phyloP scores from a whole-genome alignment of 2,888 invertebrate genomes.

The Calliphora vomitoria region DNA sequence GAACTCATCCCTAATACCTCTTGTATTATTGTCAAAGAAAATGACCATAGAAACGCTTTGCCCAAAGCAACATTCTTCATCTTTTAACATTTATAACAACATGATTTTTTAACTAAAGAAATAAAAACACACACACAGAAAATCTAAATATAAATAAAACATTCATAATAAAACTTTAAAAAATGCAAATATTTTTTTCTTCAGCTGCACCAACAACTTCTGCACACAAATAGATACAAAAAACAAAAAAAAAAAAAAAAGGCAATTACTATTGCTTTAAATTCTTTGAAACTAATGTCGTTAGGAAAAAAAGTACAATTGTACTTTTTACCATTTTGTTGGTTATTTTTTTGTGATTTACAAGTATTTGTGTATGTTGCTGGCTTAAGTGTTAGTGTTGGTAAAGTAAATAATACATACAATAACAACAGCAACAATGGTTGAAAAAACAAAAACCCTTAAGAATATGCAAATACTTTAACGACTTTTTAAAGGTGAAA shows the following conservation, averaged over 20 bases:
- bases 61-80: background rate
- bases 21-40: background rate
- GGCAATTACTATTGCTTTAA: slow-evolving; percentile 58
- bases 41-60: background rate
- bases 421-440: slow-evolving; percentile 23
- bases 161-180: slow-evolving; percentile 59
- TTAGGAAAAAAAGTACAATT: slow-evolving; percentile 60
- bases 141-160: slow-evolving; percentile 34
- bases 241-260: no score
- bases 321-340: slow-evolving; percentile 31
- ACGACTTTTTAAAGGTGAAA: slow-evolving; percentile 83
- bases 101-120: background rate
- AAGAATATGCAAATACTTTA: slow-evolving; percentile 83
- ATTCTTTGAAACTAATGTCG: slow-evolving; percentile 71
- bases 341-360: slow-evolving; percentile 2
- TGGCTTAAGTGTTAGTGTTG: slow-evolving; percentile 19
- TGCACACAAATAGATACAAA: background rate
- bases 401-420: slow-evolving; percentile 36
- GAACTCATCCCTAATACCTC: background rate
- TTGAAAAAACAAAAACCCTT: slow-evolving; percentile 71
- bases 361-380: slow-evolving; percentile 33
- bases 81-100: slow-evolving; percentile 12
- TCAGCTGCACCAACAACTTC: slow-evolving; percentile 44
- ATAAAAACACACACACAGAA: background rate
- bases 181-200: slow-evolving; percentile 58